Percentiles rank a stretch among this genome's conserved stretches.
Conservation (phyloP, 2,797 vertebrate genomes). For the Eulemur coronatus region DNA sequence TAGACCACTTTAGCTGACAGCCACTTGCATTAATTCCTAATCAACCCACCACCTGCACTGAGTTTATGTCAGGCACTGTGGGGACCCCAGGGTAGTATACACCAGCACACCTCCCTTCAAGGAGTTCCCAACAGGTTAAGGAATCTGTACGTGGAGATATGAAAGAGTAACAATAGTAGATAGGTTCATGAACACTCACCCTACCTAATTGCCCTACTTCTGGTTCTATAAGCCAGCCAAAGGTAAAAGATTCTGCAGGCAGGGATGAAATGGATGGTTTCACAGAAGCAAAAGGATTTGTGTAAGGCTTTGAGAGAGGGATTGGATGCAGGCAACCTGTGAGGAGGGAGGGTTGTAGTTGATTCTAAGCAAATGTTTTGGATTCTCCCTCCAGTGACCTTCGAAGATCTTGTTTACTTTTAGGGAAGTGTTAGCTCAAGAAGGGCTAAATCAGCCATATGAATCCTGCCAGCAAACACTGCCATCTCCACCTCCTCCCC, state of each 20-base stretch:
- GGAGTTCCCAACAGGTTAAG: background rate
- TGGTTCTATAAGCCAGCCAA: background rate
- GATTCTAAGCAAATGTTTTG: background rate
- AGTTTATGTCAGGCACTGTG: too few species aligned
- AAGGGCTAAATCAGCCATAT: background rate
- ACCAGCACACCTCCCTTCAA: background rate
- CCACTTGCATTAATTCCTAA: background rate
- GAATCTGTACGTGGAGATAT: background rate
- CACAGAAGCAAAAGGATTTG: background rate
- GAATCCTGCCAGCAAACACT: background rate
- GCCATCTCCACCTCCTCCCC: background rate
- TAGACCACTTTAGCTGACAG: background rate
- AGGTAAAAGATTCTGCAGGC: background rate
- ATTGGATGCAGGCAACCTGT: background rate
- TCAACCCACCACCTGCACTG: background rate
- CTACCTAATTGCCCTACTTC: background rate
- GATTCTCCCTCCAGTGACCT: background rate
- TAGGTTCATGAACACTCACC: background rate
- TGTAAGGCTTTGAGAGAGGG: background rate
- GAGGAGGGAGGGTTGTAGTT: background rate
- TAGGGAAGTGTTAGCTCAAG: background rate
- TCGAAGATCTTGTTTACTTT: conserved; percentile 37
- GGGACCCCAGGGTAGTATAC: too few species aligned
- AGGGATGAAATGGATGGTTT: background rate
- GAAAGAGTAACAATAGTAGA: background rate